Base-by-base conservation (phyloP, 2,113 vertebrate genomes). In the Elgaria multicarinata region DNA sequence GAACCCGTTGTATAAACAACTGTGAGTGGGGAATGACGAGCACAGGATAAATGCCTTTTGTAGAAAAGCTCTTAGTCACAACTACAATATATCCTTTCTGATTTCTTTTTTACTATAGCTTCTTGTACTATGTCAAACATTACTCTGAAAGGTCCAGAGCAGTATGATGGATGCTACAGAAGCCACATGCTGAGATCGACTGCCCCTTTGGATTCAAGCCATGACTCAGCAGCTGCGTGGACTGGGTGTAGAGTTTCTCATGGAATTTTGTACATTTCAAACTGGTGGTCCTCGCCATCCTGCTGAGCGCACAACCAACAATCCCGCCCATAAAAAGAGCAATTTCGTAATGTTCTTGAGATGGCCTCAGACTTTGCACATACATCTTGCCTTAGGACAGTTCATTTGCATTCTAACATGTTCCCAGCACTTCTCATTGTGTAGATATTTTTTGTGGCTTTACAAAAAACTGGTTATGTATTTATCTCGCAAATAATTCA, bases 341-440 rank as follows among this genome's bases (percentile, higher is more conserved):
- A 62, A 2, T 66, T 12, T 53, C 42, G 87, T 88, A 87, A 91
- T 75, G 20, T 72, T 91, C 22, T 86, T 64, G 80, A 67, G 67
- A 64, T 24, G 28, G 67, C 53, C 16, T 83, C 36, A 83, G 72
- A 64, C 87, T 90, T 88, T 91, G 64, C 31, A 0, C 71, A 79
- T 85, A 72, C 66, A 7, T 6, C 72, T 93, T 91, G 81, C 16
- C 14, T 46, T 91, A 71, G 28, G 6, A 50, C 67, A 53, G 71
- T 93, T 31, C 86, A 46, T 90, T 86, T 87, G 71, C n/a, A 14
- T 80, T 18, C 53, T 80, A 75, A 88, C 85, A 50, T 36, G 50
- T 10, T 6, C n/a, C 50, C 26, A 46, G 14, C 2, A 12, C 74
- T 80, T 83, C 44, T 83, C 69, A 42, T n/a, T 83, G 13, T 26